Base-by-base conservation (phyloP, 1,140 invertebrate species). In the Phymastichus coffea region DNA sequence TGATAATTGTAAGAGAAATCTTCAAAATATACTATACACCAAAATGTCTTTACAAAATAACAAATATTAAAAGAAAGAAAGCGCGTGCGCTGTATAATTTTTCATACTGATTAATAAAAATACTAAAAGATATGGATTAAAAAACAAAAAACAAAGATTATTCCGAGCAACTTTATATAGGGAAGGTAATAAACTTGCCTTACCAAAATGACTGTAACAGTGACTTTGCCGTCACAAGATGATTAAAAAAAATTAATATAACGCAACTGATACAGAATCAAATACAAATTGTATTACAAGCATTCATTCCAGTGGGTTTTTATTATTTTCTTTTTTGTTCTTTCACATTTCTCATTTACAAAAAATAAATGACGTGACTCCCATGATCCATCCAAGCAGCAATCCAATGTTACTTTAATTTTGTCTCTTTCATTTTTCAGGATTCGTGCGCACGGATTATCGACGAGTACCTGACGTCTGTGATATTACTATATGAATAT, bases 391-490 rank as follows among this genome's bases (percentile, higher is more conserved):
- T 49, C 19, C 14, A 38, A n/a, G 14, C 17, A n/a, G 37, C 15
- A 51, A 47, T 26, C 60, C 54, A 25, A 15, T n/a, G n/a, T 46
- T 37, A 19, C 17, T 51, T 62, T 37, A 49, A 44, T 66, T 59
- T 41, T 54, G 61, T 68, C 60, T 69, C 72, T 77, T 71, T 73
- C 63, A 64, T 66, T 79, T n/a, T 79, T 70, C 77, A 79, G 77
- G 70, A 65, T 57, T 62, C 28, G 47, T 56, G n/a, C n/a, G 57
- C 56, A 63, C 54, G 68, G 66, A 69, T 67, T 66, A 49, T 49
- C 26, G 63, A 64, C 66, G 63, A 35, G 75, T 79, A 79, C 77
- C 75, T 77, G 75, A 79, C 67, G 70, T 73, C 75, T 79, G 77
- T 79, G 77, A 79, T 78, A 76, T 51, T 61, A 66, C 28, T 48